Base-by-base conservation (phyloP, 1,140 invertebrate species). In the Heterodera schachtii region DNA sequence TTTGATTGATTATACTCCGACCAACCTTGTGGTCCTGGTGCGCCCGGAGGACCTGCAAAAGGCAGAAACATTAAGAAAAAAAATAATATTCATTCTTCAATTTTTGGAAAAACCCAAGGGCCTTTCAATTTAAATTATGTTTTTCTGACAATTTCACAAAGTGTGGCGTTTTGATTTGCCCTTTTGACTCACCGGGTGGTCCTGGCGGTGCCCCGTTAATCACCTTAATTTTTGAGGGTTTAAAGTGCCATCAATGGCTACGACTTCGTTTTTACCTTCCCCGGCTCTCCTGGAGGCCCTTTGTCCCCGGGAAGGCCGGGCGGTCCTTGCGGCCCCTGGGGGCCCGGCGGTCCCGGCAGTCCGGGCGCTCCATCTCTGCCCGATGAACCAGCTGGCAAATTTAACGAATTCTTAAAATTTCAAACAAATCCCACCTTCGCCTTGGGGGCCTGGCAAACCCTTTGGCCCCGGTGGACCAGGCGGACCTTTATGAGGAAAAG, bases 171-270 rank as follows among this genome's bases (percentile, higher is more conserved):
- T 31, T 31, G 31, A 31, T 31, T 31, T 31, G 31, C 31, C 31
- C 31, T 31, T 31, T 31, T 31, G 31, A 31, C 47, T 84, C 84
- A 67, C 88, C 88, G 49, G 87, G 87, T 9, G 89, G 89, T 46
- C 88, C 88, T 19, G 88, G 88, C 46, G 88, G 88, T 60, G 88
- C 89, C 66, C 89, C 87, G 73, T 89, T 89, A 78, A 89, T 89
- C 60, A 88, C 85, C 87, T 84, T 5, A 13, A 60, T 19, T 19
- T 64, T 19, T 52, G 11, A 52, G 11, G 11, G 11, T 11, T 8
- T 0, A 21, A 13, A 1, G 3, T 81, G 13, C 31, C 19, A 44
- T 5, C 75, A 44, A 49, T 21, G 19, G 21, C n/a, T 11, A 4
- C 19, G 8, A 46, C 57, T 21, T 31, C 9, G n/a, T n/a, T 46